These are phyloP conservation scores for Passer domesticus DNA, from an alignment of 2,113 vertebrate species.

Conservation along the genomic window DNA sequence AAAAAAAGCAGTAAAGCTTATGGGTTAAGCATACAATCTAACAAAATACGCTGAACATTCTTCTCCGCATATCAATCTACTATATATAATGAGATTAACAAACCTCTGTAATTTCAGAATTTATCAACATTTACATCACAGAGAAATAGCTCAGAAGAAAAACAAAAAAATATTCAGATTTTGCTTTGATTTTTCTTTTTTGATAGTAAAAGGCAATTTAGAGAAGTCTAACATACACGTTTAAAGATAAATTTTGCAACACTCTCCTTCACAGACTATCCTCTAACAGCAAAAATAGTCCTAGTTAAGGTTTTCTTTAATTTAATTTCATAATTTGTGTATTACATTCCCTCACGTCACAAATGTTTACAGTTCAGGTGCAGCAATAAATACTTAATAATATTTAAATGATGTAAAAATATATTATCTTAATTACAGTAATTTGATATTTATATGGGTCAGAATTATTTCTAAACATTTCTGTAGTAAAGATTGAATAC, in stretches of 20 bases:
- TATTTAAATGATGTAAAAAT: not conserved
- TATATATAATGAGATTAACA: not conserved
- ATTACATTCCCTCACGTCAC: not conserved
- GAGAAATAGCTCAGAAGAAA: not conserved
- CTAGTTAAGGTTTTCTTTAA: not conserved
- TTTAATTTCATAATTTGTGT: not conserved
- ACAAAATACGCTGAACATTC: not conserved
- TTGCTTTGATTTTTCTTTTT: not conserved
- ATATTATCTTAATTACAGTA: not conserved
- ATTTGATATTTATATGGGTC: not conserved
- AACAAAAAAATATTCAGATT: not conserved
- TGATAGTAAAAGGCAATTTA: not conserved
- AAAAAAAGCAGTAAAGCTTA: not conserved
- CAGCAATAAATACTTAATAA: not conserved
- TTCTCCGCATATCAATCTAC: not conserved
- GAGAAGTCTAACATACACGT: not conserved
- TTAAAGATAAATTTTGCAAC: not conserved
- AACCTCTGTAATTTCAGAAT: not conserved
- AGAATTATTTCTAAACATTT: not conserved
- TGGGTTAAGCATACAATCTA: not conserved
- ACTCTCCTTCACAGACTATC: not conserved
- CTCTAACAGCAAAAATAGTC: not conserved
- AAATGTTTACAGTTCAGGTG: not conserved
- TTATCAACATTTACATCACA: not conserved
- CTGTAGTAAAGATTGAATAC: not conserved